A percentile compares a stretch with the other conserved stretches of the same genome.
phyloP scores from a whole-genome alignment of 2,797 vertebrate species.

The Numenius phaeopus region DNA sequence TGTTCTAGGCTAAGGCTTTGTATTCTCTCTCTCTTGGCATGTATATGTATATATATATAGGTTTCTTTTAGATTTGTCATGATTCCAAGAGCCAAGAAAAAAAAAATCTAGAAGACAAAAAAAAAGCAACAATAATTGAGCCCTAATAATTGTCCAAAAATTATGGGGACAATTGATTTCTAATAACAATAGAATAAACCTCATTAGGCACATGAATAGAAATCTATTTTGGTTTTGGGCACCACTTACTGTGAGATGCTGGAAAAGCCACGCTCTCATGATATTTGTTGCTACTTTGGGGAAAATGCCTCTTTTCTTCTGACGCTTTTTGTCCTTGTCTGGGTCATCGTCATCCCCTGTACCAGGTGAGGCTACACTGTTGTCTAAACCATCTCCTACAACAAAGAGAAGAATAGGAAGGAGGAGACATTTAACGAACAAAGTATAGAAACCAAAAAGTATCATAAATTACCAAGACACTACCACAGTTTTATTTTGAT shows the following conservation, averaged over 20 bases:
- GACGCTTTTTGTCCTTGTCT: constrained; percentile 98
- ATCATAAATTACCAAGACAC: constrained; percentile 57
- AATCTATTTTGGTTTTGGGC: constrained; percentile 48
- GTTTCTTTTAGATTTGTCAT: constrained; percentile 33
- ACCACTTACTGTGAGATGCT: constrained; percentile 98
- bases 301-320: constrained; percentile 99
- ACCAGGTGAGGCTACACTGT: constrained; percentile 98
- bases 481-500: constrained; percentile 71
- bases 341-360: constrained; percentile 98
- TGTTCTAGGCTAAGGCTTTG: not conserved
- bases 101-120: not conserved
- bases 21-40: not conserved
- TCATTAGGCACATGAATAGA: constrained; percentile 41
- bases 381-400: constrained; percentile 98
- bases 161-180: constrained; percentile 19
- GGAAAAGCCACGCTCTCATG: constrained; percentile 99
- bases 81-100: constrained; percentile 59
- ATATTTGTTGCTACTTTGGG: constrained; percentile 99
- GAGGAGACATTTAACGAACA: constrained; percentile 45
- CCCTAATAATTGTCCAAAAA: constrained; percentile 29
- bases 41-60: not conserved
- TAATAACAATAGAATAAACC: constrained; percentile 36
- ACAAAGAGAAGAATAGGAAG: constrained; percentile 61
- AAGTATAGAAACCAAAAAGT: constrained; percentile 21
- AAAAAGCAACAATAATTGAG: not conserved